Base-by-base conservation (phyloP, 1,140 invertebrate species). In the Lysiphlebus fabarum region DNA sequence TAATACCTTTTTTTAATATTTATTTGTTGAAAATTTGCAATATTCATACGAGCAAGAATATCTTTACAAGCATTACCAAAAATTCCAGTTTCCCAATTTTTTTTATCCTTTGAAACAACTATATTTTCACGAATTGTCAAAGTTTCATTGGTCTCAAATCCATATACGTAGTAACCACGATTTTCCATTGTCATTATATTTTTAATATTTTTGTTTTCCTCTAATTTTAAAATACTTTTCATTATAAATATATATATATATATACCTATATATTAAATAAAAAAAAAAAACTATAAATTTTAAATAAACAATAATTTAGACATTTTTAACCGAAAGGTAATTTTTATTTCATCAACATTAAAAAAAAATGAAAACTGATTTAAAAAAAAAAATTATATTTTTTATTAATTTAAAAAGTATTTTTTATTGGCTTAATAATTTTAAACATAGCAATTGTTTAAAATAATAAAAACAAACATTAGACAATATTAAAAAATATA, bases 11-110 rank as follows among this genome's bases (percentile, higher is more conserved):
- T 53, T 10, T 54, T 56, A 7, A 64, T 40, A 38, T 42, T 42
- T 37, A 64, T 61, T 42, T 57, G 53, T 56, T 48, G 57, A 40
- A 64, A 47, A 33, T 14, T 5, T 41, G 47, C 51, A 40, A 66
- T 65, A 9, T 65, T 69, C 64, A 69, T 69, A 42, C 59, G 61
- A 12, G 40, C 17, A n/a, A 70, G 55, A 17, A 70, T 59, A n/a
- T 69, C 60, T 17, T 70, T 58, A 5, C 51, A 65, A 48, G 65
- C 65, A 40, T 36, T 62, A 36, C n/a, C 53, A 26, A 70, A 44
- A 42, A 59, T 59, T 55, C 65, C 64, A 12, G 50, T 17, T 14
- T 58, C 9, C 56, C 55, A 67, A 26, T 59, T 53, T 43, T 34
- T 63, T 59, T 56, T 61, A 47, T 34, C 17, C 12, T 50, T 59